Base-by-base conservation (phyloP, 1,140 invertebrate species). In the Drosophila bocki region DNA sequence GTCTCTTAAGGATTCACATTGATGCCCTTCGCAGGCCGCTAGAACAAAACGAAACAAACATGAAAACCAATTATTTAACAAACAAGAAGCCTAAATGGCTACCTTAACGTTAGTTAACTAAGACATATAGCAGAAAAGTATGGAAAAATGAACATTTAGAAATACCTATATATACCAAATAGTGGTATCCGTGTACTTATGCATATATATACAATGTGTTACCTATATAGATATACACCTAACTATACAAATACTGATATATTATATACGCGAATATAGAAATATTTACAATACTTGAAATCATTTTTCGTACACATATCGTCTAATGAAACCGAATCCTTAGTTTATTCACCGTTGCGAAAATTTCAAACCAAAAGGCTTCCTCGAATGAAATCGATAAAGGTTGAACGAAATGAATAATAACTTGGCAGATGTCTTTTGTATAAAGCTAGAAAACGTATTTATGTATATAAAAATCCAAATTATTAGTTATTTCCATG, bases 11-110 rank as follows among this genome's bases (percentile, higher is more conserved):
- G 68, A 75, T 62, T 63, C 60, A 69, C 63, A 72, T 57, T 58
- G 69, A 91, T 81, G 88, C 80, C 87, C 87, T 91, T 91, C 88
- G 82, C 79, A 80, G 88, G 83, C 87, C 88, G 88, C 88, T 91
- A 91, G 65, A 91, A 87, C 51, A 78, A 75, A 80, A 37, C 35
- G 19, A 58, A 56, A 65, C 33, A 53, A 53, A 44, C n/a, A 41
- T 8, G 42, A 42, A 37, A 51, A 41, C 53, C 54, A 76, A 68
- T 77, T 68, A 67, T 19, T 29, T 44, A 62, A 33, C 60, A 50
- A 63, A 54, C 32, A 37, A 26, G 48, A 22, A 57, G 35, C 65
- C 19, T 1, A 51, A 29, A n/a, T 44, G 62, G 37, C 50, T 42
- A 71, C 65, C 62, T 67, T 68, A 26, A 53, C 48, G 50, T 45